A percentile compares a stretch with the other conserved stretches of the same genome.
Conservation (phyloP, 2,888 invertebrate species). For the Iselma pallidipennis region DNA sequence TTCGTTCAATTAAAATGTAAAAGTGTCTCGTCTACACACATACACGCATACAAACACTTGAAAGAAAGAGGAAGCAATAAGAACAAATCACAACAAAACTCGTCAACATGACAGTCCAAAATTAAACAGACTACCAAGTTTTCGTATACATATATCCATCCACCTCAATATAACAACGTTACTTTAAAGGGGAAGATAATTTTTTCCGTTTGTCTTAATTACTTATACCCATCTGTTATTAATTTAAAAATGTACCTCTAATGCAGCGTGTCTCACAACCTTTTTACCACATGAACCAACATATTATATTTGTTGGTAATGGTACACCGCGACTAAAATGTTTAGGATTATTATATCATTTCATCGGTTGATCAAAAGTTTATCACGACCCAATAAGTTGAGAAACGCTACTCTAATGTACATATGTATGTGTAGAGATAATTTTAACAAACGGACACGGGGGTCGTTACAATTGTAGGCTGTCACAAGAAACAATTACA, state of each 20-base stretch:
- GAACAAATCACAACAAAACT: constrained; percentile 11
- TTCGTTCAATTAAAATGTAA: constrained; percentile 20
- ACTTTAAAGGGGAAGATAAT: neutral
- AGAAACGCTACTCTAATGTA: too few relatives aligned
- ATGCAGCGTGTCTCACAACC: too few relatives aligned
- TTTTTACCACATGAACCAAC: too few relatives aligned
- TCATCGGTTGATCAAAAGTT: too few relatives aligned
- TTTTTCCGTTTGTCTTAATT: neutral
- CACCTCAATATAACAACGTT: too few relatives aligned
- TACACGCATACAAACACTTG: constrained; percentile 15
- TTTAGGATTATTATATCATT: too few relatives aligned
- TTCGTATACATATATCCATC: neutral
- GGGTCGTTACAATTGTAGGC: neutral
- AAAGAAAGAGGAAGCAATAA: constrained; percentile 19
- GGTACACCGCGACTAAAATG: too few relatives aligned
- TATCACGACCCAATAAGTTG: too few relatives aligned
- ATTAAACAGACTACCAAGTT: constrained; percentile 13
- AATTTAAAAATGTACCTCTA: too few relatives aligned
- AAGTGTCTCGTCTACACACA: constrained; percentile 17
- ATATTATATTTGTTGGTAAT: too few relatives aligned
- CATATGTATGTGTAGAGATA: too few relatives aligned
- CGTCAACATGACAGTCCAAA: constrained; percentile 15
- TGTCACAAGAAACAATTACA: neutral
- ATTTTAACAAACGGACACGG: too few relatives aligned
- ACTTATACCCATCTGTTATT: neutral